A percentile compares a stretch with the other conserved stretches of the same genome.
These are phyloP conservation scores for Pteropus alecto DNA, from an alignment of 2,113 vertebrate genomes.

Conservation along the genomic window DNA sequence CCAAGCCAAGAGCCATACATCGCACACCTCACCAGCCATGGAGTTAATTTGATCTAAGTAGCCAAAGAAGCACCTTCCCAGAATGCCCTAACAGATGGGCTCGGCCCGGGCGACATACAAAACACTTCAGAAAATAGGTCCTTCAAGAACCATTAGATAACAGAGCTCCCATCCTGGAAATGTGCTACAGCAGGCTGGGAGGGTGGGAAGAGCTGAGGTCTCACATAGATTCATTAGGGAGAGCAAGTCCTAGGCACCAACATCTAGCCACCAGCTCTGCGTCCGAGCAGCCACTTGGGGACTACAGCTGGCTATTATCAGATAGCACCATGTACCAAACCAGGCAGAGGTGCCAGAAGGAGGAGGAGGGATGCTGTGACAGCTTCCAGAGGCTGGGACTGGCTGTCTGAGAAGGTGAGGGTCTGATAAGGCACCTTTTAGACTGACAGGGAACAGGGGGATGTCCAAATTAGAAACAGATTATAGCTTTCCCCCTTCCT, in stretches of 20 bases:
- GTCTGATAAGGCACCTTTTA: neutral
- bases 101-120: neutral
- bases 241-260: neutral
- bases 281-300: neutral
- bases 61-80: neutral
- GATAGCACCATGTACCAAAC: neutral
- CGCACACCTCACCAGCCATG: neutral
- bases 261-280: neutral
- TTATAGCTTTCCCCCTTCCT: neutral
- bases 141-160: neutral
- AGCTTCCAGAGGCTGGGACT: neutral
- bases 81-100: neutral
- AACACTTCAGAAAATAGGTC: neutral
- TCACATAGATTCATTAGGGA: neutral
- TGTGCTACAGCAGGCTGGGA: neutral
- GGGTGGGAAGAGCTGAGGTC: neutral
- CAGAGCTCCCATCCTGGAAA: neutral
- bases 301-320: neutral
- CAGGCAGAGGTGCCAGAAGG: neutral
- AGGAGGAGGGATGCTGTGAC: neutral
- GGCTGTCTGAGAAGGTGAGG: neutral
- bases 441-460: neutral
- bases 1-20: neutral
- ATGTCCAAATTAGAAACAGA: neutral
- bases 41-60: neutral